Evolutionary conservation across 2,888 invertebrate species (phyloP).

Genomic region (Pedicia rivosa): DNA sequence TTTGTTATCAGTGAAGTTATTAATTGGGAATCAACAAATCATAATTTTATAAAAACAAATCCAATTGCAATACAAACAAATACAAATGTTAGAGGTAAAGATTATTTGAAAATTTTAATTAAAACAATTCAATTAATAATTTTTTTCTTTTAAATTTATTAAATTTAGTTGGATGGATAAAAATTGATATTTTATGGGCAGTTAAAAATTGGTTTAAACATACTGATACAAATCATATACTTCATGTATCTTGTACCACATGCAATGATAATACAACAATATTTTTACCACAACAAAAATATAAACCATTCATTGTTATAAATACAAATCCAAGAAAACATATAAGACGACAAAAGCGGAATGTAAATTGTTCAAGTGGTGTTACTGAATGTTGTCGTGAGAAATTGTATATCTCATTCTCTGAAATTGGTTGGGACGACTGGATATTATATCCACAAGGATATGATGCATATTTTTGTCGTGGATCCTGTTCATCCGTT

Average conservation of each 20-base stretch:
- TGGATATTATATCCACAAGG: constrained; percentile 74
- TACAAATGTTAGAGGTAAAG: no score
- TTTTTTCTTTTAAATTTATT: neutral
- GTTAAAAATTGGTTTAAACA: constrained; percentile 61
- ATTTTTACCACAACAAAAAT: constrained; percentile 38
- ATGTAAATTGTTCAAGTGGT: constrained; percentile 51
- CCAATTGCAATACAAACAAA: constrained; percentile 66
- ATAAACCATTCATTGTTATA: constrained; percentile 62
- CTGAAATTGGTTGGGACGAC: constrained; percentile 74
- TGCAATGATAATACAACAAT: constrained; percentile 33
- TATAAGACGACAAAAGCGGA: constrained; percentile 35
- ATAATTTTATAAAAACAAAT: constrained; percentile 53
- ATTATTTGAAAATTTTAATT: constrained; percentile 31
- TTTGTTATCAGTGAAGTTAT: constrained; percentile 64
- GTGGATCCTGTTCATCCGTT: constrained; percentile 60
- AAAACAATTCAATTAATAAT: constrained; percentile 3
- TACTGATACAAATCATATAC: constrained; percentile 46
- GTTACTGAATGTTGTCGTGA: constrained; percentile 70
- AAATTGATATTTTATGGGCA: constrained; percentile 60
- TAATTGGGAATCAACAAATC: constrained; percentile 32
- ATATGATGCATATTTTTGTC: constrained; percentile 78
- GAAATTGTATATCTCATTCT: constrained; percentile 65
- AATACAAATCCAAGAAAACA: constrained; percentile 58
- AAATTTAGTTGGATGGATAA: constrained; percentile 57
- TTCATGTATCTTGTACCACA: constrained; percentile 63